A percentile compares a stretch with the other conserved stretches of the same genome.
These are phyloP conservation scores for Macrosteles quadrilineatus DNA, from an alignment of 1,140 invertebrate genomes.

Conservation along the genomic window DNA sequence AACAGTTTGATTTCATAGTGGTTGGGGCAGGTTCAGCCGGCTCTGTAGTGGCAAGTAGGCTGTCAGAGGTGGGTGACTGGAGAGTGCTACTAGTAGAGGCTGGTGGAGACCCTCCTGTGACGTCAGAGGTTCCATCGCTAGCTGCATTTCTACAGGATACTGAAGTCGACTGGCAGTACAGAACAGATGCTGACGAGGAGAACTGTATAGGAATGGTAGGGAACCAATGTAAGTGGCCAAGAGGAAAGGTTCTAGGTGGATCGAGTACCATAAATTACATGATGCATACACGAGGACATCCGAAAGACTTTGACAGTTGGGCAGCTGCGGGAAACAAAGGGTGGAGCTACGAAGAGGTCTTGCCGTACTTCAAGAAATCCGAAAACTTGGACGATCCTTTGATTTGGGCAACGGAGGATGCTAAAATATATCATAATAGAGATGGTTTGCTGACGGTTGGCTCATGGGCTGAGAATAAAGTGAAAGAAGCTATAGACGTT, in stretches of 20 bases:
- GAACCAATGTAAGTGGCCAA: constrained; percentile 60
- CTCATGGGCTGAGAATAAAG: constrained; percentile 53
- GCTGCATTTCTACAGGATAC: constrained; percentile 73
- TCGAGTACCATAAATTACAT: constrained; percentile 92
- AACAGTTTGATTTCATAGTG: constrained; percentile 77
- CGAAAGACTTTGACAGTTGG: constrained; percentile 90
- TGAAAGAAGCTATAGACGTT: constrained; percentile 45
- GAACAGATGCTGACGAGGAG: constrained; percentile 67
- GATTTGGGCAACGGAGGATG: constrained; percentile 38
- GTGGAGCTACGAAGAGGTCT: constrained; percentile 85
- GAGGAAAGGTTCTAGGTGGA: constrained; percentile 87
- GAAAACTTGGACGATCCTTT: constrained; percentile 60
- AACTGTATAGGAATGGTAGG: constrained; percentile 58
- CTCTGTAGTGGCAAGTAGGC: constrained; percentile 82
- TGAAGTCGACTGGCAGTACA: constrained; percentile 89
- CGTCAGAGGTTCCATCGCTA: constrained; percentile 73
- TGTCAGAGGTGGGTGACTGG: constrained; percentile 78
- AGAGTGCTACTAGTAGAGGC: constrained; percentile 80
- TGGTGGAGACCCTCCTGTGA: constrained; percentile 76
- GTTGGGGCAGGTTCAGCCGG: constrained; percentile 89
- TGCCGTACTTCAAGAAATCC: constrained; percentile 86
- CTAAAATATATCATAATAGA: constrained; percentile 47
- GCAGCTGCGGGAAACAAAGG: constrained; percentile 78
- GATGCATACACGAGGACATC: constrained; percentile 92
- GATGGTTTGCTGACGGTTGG: constrained; percentile 43